A percentile compares a stretch with the other conserved stretches of the same genome.
Evolutionary conservation across 2,797 vertebrate species (phyloP).

Genomic region (Linurgus olivaceus): DNA sequence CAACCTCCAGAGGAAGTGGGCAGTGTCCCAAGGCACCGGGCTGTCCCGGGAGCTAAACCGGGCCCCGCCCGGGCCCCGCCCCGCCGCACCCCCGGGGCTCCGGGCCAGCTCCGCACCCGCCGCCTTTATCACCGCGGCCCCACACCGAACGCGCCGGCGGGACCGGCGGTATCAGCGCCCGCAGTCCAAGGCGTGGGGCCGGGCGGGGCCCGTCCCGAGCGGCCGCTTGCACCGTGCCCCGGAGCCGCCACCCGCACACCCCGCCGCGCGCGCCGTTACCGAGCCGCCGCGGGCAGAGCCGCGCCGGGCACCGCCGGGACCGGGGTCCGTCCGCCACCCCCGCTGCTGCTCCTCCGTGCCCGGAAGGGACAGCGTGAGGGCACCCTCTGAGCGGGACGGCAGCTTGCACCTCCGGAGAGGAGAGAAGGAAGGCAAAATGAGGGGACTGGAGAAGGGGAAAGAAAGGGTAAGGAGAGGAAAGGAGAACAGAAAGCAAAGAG

Average conservation of each 20-base stretch:
- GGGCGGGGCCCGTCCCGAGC: neutral
- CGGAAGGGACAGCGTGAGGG: too few species aligned
- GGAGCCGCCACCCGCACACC: neutral
- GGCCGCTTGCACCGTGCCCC: neutral
- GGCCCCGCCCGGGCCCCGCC: too few species aligned
- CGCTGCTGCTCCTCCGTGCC: neutral
- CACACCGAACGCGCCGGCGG: neutral
- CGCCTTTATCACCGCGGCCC: neutral
- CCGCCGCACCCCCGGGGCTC: neutral
- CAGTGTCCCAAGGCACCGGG: too few species aligned
- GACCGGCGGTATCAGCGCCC: neutral
- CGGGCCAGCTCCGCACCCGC: neutral
- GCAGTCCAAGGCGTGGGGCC: neutral
- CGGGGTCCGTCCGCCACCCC: fast-evolving
- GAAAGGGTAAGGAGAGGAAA: neutral
- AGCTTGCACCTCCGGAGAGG: neutral
- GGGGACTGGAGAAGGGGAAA: neutral
- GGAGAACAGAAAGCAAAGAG: neutral
- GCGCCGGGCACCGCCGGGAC: neutral
- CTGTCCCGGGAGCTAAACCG: neutral
- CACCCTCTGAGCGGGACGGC: neutral
- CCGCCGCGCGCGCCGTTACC: neutral
- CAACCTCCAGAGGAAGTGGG: too few species aligned
- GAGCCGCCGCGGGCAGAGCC: neutral
- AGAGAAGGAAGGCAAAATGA: neutral